These are phyloP conservation scores for Eudyptes chrysolophus DNA, from an alignment of 2,113 vertebrate species.

Conservation along the genomic window DNA sequence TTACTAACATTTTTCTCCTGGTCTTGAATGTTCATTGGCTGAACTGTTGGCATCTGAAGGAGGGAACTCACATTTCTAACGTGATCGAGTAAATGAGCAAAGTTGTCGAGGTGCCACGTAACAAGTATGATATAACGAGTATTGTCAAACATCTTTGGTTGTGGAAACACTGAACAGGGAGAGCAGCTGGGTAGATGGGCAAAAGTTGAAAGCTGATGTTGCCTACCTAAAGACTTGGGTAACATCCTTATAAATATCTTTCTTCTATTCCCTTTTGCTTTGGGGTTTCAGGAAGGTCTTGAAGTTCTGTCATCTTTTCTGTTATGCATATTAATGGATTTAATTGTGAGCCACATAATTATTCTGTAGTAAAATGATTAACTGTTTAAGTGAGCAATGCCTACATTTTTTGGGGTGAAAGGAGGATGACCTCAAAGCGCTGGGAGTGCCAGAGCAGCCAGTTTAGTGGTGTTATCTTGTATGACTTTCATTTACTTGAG, in stretches of 20 bases:
- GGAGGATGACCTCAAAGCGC: background rate
- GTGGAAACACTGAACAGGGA: background rate
- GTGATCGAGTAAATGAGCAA: background rate
- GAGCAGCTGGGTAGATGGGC: background rate
- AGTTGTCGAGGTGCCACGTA: fast-evolving
- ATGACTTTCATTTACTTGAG: background rate
- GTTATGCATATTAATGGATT: background rate
- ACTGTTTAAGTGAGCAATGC: background rate
- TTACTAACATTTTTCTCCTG: background rate
- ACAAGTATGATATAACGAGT: background rate
- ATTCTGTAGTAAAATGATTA: background rate
- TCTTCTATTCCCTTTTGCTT: background rate
- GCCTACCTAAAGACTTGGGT: background rate
- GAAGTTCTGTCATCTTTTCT: background rate
- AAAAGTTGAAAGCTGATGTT: background rate
- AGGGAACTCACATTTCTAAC: background rate
- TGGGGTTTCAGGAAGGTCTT: background rate
- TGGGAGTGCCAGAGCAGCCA: background rate
- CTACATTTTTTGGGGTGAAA: background rate
- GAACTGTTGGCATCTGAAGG: background rate
- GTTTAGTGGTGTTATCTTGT: background rate
- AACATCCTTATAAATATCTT: background rate
- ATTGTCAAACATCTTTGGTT: fast-evolving
- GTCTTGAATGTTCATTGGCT: background rate
- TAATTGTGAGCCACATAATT: background rate